phyloP scores from a whole-genome alignment of 1,140 invertebrate genomes.

The Tetramorium parvispinum region DNA sequence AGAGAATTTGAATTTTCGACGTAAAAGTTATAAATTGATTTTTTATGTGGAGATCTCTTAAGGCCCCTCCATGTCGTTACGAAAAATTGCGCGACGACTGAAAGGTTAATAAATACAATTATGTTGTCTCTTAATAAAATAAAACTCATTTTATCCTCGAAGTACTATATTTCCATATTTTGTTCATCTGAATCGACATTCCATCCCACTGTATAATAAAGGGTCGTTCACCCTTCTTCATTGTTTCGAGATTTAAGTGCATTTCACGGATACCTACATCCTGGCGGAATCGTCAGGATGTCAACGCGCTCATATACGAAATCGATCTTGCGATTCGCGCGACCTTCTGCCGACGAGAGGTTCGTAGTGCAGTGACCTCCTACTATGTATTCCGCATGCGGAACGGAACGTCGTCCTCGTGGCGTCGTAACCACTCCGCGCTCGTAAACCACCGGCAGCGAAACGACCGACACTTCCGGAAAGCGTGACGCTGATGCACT shows the following conservation, averaged over 20 bases:
- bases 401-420: conserved; percentile 42
- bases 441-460: conserved; percentile 69
- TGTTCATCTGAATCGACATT: neutral
- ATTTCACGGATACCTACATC: neutral
- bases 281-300: neutral
- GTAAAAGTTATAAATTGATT: too few relatives aligned
- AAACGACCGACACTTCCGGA: conserved; percentile 73
- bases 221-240: neutral
- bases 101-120: neutral
- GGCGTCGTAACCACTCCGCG: conserved; percentile 61
- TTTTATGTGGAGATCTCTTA: too few relatives aligned
- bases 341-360: conserved; percentile 71
- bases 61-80: too few relatives aligned
- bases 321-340: conserved; percentile 71
- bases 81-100: too few relatives aligned
- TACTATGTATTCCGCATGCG: conserved; percentile 36
- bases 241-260: neutral
- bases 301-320: neutral
- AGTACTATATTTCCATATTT: neutral
- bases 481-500: conserved; percentile 58
- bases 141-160: neutral
- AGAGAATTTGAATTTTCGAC: too few relatives aligned
- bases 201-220: neutral
- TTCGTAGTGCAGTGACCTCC: conserved; percentile 76
- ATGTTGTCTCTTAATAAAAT: neutral